Base-by-base conservation (phyloP, 1,140 invertebrate species). In the Polyergus mexicanus region DNA sequence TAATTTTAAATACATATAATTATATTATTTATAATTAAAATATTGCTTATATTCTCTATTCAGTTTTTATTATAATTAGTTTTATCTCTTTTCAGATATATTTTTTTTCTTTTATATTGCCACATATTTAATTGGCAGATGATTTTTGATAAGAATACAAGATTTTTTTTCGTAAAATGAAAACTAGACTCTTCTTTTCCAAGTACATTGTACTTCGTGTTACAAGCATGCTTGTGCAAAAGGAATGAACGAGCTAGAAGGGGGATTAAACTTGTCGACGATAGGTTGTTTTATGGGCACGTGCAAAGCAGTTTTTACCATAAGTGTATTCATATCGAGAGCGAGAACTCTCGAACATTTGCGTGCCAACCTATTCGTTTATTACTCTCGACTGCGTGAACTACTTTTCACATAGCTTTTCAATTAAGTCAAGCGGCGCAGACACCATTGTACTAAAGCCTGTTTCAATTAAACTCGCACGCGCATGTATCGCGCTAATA, bases 401-500 rank as follows among this genome's bases (percentile, higher is more conserved):
- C 54, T 74, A 60, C 77, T 88, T 62, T 44, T 66, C 35, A 56
- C 71, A 80, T 51, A 54, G 71, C 58, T 78, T 84, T 89, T 66
- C 88, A 86, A 86, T 89, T 89, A 89, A 84, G 72, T 74, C 19
- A 58, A 56, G 35, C 47, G 56, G 56, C 32, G 38, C 77, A 38
- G 28, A 54, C 56, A 38, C 8, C 76, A 32, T 76, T 68, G 44
- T 32, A 19, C 41, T 69, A 62, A 81, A 88, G 71, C 69, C 56
- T 63, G 76, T 86, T 89, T 88, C 84, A 76, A 89, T 88, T 86
- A 86, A 86, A 88, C 72, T 47, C 51, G 35, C 22, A 19, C 16
- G 65, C 6, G 8, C 32, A 28, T 65, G 69, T 54, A 85, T 56
- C 56, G 51, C 54, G 63, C 51, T 69, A 85, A 88, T 78, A 68